Conservation (phyloP, 2,888 invertebrate species). For the Dinocampus coccinellae region DNA sequence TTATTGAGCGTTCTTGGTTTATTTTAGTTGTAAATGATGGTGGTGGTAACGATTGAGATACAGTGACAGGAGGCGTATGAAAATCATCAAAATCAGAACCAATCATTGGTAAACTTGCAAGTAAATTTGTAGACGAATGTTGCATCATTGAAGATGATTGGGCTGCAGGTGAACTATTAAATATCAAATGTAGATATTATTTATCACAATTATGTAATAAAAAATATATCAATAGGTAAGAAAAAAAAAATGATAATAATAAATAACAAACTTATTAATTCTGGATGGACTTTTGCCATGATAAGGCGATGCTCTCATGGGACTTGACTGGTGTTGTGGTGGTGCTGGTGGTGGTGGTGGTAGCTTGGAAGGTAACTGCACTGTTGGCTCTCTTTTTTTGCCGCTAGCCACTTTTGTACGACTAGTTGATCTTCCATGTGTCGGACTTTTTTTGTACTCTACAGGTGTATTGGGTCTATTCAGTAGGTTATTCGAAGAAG, state of each 20-base stretch:
- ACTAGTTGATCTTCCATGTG: conserved; percentile 61
- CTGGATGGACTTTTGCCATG: conserved; percentile 60
- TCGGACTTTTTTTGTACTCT: conserved; percentile 61
- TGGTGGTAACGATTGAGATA: conserved; percentile 63
- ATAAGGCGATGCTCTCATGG: conserved; percentile 59
- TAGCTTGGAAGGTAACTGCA: conserved; percentile 59
- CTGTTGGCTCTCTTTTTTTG: conserved; percentile 62
- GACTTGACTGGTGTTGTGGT: conserved; percentile 54
- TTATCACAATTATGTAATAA: no score
- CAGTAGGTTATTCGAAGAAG: conserved; percentile 41
- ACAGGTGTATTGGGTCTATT: conserved; percentile 59
- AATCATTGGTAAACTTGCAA: conserved; percentile 83
- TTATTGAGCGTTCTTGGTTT: conserved; percentile 18
- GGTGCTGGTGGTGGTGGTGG: neutral
- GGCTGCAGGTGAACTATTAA: conserved; percentile 15
- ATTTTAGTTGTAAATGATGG: conserved; percentile 5
- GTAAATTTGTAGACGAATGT: conserved; percentile 55
- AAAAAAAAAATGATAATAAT: no score
- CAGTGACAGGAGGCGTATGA: conserved; percentile 48
- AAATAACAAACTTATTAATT: conserved; percentile 21
- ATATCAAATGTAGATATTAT: no score
- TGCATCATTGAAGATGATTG: neutral
- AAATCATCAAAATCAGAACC: conserved; percentile 75
- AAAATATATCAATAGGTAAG: no score
- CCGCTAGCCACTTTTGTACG: conserved; percentile 66